Percentiles rank a stretch among this genome's conserved stretches.
These are phyloP conservation scores for Cryptophagus acutangulus DNA, from an alignment of 2,888 invertebrate genomes.

Conservation along the genomic window DNA sequence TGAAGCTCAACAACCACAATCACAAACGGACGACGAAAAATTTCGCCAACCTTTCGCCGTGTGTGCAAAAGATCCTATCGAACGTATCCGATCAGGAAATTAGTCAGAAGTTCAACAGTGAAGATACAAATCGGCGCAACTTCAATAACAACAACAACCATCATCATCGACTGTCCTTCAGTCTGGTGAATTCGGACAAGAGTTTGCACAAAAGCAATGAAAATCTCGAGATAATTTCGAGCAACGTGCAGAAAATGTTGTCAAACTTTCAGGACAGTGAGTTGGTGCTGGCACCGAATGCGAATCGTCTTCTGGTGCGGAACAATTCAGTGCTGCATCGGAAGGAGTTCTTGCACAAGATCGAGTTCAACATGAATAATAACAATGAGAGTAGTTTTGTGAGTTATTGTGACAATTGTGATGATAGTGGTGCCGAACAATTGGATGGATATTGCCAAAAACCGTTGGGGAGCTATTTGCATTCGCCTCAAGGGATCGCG, in stretches of 20 bases:
- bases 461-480: slow-evolving; percentile 45
- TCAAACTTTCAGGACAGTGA: slow-evolving; percentile 51
- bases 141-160: slow-evolving; percentile 14
- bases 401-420: slow-evolving; percentile 19
- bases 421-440: slow-evolving; percentile 17
- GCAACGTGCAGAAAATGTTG: slow-evolving; percentile 54
- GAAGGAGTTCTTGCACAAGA: slow-evolving; percentile 21
- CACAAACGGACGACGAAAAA: slow-evolving; percentile 40
- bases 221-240: slow-evolving; percentile 45
- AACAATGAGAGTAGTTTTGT: slow-evolving; percentile 21
- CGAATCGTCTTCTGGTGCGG: slow-evolving; percentile 25
- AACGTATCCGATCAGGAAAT: slow-evolving; percentile 49
- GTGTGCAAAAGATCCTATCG: slow-evolving; percentile 59
- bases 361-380: slow-evolving; percentile 13
- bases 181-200: slow-evolving; percentile 29
- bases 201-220: slow-evolving; percentile 38
- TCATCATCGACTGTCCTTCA: slow-evolving; percentile 21
- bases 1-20: slow-evolving; percentile 24
- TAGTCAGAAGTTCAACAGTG: slow-evolving; percentile 42
- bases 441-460: slow-evolving; percentile 27
- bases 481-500: slow-evolving; percentile 42
- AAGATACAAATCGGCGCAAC: slow-evolving; percentile 33
- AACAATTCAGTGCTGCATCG: slow-evolving; percentile 35
- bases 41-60: slow-evolving; percentile 57
- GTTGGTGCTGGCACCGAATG: slow-evolving; percentile 38